phyloP scores from a whole-genome alignment of 2,888 invertebrate species.

The Drosophila mimetica region DNA sequence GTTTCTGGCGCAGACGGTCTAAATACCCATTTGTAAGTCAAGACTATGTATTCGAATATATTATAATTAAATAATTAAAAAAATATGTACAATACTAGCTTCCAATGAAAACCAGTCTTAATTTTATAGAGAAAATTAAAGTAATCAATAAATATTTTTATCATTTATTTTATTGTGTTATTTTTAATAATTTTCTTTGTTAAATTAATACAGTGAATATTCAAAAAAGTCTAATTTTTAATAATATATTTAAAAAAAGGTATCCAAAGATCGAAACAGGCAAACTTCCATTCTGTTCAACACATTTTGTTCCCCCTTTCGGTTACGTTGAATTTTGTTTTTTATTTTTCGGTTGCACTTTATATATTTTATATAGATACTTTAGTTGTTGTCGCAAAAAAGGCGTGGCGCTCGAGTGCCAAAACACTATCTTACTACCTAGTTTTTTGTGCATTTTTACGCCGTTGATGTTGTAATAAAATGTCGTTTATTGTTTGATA shows the following conservation, averaged over 20 bases:
- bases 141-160: too few relatives aligned
- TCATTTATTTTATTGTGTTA: too few relatives aligned
- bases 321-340: slow-evolving; percentile 6
- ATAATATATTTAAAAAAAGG: too few relatives aligned
- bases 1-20: slow-evolving; percentile 15
- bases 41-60: not conserved
- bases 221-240: too few relatives aligned
- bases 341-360: slow-evolving; percentile 35
- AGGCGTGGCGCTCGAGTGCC: slow-evolving; percentile 57
- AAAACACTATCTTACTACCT: slow-evolving; percentile 27
- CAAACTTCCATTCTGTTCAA: not conserved
- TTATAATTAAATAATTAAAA: too few relatives aligned
- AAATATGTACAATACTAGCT: too few relatives aligned
- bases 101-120: too few relatives aligned
- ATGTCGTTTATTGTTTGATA: slow-evolving; percentile 19
- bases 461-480: slow-evolving; percentile 35
- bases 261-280: not conserved
- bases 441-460: slow-evolving; percentile 13
- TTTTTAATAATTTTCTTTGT: too few relatives aligned
- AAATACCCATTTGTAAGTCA: slow-evolving; percentile 4
- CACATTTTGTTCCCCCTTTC: not conserved
- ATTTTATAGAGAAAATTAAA: too few relatives aligned
- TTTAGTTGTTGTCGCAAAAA: slow-evolving; percentile 24
- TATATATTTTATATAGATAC: slow-evolving; percentile 11
- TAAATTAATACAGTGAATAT: too few relatives aligned